These are phyloP conservation scores for Chaenocephalus aceratus DNA, from an alignment of 2,113 vertebrate species.

Conservation along the genomic window DNA sequence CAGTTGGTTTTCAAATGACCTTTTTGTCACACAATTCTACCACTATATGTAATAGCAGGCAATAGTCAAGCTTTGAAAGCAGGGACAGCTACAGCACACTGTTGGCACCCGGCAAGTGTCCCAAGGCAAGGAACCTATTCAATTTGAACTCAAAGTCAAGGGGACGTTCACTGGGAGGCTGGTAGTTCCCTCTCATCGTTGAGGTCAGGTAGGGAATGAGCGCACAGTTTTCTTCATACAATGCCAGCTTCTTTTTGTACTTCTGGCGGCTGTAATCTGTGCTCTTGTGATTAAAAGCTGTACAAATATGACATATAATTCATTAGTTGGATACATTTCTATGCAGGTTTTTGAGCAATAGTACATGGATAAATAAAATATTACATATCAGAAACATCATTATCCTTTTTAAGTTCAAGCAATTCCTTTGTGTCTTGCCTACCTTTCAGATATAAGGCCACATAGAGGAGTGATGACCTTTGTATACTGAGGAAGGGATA, in stretches of 20 bases:
- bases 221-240: conserved; percentile 88
- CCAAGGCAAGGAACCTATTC: conserved; percentile 86
- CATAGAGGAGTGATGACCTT: conserved; percentile 89
- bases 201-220: conserved; percentile 90
- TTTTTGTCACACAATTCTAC: neutral
- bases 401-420: neutral
- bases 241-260: conserved; percentile 88
- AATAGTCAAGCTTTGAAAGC: neutral
- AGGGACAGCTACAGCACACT: conserved; percentile 39
- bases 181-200: conserved; percentile 85
- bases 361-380: neutral
- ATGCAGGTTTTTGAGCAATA: neutral
- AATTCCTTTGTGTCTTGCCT: conserved; percentile 29
- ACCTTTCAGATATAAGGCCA: conserved; percentile 96
- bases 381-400: neutral
- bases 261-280: conserved; percentile 79
- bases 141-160: conserved; percentile 87
- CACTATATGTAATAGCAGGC: neutral
- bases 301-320: conserved; percentile 7
- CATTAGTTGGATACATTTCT: neutral
- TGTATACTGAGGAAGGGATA: conserved; percentile 90
- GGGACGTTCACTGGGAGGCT: conserved; percentile 80
- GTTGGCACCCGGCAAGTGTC: conserved; percentile 57
- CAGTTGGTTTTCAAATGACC: neutral
- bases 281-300: conserved; percentile 90